Conservation (phyloP, 2,888 invertebrate genomes). For the Orchestes rusci region DNA sequence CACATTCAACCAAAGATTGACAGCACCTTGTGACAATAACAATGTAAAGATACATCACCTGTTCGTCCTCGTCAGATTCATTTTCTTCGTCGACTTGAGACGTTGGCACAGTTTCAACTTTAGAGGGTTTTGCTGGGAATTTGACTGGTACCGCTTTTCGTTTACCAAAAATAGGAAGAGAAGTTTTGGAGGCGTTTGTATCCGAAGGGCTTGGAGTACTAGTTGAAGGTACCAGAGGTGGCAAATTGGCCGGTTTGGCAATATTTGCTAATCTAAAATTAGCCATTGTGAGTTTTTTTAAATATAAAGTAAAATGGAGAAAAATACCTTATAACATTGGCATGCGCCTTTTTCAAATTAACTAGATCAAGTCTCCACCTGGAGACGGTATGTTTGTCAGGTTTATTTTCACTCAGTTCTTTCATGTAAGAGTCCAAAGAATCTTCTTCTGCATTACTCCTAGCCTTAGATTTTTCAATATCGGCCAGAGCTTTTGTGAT, state of each 20-base stretch:
- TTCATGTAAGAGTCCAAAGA: conserved; percentile 82
- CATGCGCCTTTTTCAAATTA: conserved; percentile 61
- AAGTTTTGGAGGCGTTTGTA: neutral
- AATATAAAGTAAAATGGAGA: no score
- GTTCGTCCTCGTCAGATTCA: conserved; percentile 39
- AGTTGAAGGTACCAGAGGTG: conserved; percentile 42
- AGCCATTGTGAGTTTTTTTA: no score
- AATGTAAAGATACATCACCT: no score
- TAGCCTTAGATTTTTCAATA: conserved; percentile 32
- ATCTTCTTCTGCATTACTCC: conserved; percentile 51
- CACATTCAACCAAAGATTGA: no score
- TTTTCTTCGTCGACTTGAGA: conserved; percentile 43
- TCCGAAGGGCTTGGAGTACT: conserved; percentile 21
- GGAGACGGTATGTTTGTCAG: conserved; percentile 52
- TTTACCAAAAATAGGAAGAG: conserved; percentile 26
- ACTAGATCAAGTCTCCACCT: conserved; percentile 64
- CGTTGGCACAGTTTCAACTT: neutral
- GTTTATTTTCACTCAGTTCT: conserved; percentile 47
- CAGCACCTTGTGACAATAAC: no score
- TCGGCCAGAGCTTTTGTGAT: conserved; percentile 41
- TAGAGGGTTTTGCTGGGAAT: conserved; percentile 35
- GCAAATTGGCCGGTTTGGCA: conserved; percentile 60
- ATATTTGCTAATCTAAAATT: conserved; percentile 60
- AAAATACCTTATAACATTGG: conserved; percentile 50
- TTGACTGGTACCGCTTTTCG: conserved; percentile 9